Base-by-base conservation (phyloP, 2,888 invertebrate genomes). In the Sphaeridia pumilis region DNA sequence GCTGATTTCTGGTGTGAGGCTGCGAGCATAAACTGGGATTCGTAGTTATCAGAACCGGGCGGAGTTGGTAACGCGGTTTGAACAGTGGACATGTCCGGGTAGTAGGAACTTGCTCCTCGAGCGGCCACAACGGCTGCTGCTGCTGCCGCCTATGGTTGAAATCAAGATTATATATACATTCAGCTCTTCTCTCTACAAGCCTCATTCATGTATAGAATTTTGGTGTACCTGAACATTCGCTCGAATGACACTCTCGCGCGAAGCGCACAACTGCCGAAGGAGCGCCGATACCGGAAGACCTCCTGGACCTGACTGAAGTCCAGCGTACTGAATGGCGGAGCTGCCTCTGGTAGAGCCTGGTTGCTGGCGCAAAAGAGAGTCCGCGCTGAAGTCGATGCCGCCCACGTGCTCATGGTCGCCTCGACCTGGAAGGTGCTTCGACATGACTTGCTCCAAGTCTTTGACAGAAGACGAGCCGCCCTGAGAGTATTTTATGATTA, bases 371-470 rank as follows among this genome's bases (percentile, higher is more conserved):
- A 87, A 72, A 35, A 88, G 72, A 0, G 87, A 82, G 67, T 87
- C 88, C 0, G 87, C 83, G 63, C 88, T 88, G 68, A 89, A 89
- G 68, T 89, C 89, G 1, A 89, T 88, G 1, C 67, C 68, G 2
- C 75, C 72, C 0, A 50, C 61, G 44, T 57, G 61, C 31, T 64
- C 63, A 31, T 48, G 51, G 31, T 64, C 63, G n/a, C n/a, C n/a
- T 24, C 65, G 59, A 3, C 64, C 65, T n/a, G 73, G 73, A 54
- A 94, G 74, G 73, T 93, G 93, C 68, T 92, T 92, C 21, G 93
- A 92, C 93, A 94, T 94, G 43, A 89, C 93, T 68, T 92, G 89
- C 71, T 94, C 93, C 64, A 94, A 74, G 67, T 93, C 92, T 71
- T 90, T 88, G 0, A 90, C 89, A 1, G 88, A 85, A 1, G 88